Conservation (phyloP, 2,113 vertebrate genomes). For the Scatophagus argus region DNA sequence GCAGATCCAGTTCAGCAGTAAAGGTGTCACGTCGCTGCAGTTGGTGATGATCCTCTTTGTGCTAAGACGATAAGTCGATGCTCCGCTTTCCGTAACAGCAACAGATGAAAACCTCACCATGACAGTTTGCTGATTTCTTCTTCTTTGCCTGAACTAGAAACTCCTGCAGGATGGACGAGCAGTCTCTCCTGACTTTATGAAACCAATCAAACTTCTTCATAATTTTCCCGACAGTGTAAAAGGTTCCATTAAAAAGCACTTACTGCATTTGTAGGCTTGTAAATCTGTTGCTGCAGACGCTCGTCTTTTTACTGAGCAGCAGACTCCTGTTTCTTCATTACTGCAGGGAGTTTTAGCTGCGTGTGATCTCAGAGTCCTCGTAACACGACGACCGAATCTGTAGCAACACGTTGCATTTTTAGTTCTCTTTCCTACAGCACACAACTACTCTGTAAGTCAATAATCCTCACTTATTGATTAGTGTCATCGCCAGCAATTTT, state of each 20-base stretch:
- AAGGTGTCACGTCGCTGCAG: neutral
- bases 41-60: neutral
- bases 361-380: neutral
- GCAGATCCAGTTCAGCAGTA: neutral
- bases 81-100: neutral
- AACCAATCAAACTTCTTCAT: neutral
- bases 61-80: neutral
- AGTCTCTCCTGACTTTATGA: neutral
- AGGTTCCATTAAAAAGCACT: neutral
- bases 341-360: neutral
- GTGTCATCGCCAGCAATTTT: too few relatives aligned
- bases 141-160: too few relatives aligned
- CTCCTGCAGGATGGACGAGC: too few relatives aligned
- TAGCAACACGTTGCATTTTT: neutral
- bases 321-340: neutral
- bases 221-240: neutral
- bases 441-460: too few relatives aligned
- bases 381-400: too few relatives aligned
- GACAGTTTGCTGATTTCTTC: neutral
- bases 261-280: neutral
- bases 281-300: too few relatives aligned
- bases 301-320: slow-evolving; percentile 15
- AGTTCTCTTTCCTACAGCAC: too few relatives aligned
- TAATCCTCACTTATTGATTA: too few relatives aligned
- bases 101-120: neutral